phyloP scores from a whole-genome alignment of 2,888 invertebrate species.

The Drosophila hamatofila region DNA sequence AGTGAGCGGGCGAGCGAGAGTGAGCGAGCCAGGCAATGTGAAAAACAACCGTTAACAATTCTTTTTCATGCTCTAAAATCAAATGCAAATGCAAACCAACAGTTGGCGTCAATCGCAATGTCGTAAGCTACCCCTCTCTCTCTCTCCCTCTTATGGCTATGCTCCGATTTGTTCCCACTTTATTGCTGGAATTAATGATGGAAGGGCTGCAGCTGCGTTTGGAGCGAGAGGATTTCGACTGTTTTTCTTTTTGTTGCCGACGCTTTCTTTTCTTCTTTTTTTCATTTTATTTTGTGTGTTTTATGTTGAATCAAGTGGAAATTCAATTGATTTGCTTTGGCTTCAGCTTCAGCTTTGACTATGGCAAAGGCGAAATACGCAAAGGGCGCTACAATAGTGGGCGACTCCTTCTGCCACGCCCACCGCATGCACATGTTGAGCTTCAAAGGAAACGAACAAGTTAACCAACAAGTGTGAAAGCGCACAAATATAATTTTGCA shows the following conservation, averaged over 20 bases:
- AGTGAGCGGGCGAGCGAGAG: neutral
- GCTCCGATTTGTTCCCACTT: conserved; percentile 37
- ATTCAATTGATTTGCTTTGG: conserved; percentile 78
- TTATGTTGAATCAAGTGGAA: conserved; percentile 79
- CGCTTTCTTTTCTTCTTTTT: conserved; percentile 16
- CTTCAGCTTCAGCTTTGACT: conserved; percentile 51
- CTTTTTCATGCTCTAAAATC: conserved; percentile 56
- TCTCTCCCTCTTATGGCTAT: neutral
- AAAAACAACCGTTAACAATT: conserved; percentile 25
- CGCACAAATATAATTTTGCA: conserved; percentile 61
- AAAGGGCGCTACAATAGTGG: conserved; percentile 61
- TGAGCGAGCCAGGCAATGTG: neutral
- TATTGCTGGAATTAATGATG: conserved; percentile 78
- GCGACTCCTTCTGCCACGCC: conserved; percentile 16
- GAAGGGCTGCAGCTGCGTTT: conserved; percentile 25
- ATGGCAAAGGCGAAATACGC: conserved; percentile 42
- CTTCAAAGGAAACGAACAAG: conserved; percentile 53
- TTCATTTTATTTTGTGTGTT: conserved; percentile 45
- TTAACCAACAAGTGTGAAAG: conserved; percentile 46
- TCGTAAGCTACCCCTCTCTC: conserved; percentile 19
- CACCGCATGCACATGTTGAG: conserved; percentile 44
- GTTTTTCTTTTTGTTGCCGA: conserved; percentile 20
- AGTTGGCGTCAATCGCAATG: conserved; percentile 77
- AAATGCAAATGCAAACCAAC: conserved; percentile 80
- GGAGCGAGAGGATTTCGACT: conserved; percentile 7